Evolutionary conservation across 1,140 invertebrate species (phyloP), one percentile per base, ranked within the genome.

Genomic region (Drosophila kurseongensis): DNA sequence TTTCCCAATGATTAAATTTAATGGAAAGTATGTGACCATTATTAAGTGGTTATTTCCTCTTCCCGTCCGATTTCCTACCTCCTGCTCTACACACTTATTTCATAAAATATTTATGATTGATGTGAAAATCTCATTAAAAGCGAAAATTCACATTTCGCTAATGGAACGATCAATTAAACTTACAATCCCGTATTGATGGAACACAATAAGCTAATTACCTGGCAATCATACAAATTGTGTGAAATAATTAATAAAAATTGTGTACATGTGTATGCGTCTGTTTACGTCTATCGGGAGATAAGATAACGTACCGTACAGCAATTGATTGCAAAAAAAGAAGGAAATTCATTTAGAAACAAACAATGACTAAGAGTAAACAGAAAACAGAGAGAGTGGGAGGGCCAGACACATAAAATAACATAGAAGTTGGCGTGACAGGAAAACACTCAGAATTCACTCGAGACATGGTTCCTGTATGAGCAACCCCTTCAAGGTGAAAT

Each of bases 371-470:
- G 67, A 69, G 67, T 40, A 42, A 36, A 71, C 44, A 42, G 36
- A 44, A 32, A 54, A 35, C 35, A 32, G 36, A 16, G 45, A 13
- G 45, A 14, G 36, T 41, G 67, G 35, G 65, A 10, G 63, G 65
- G 14, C 61, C 14, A 68, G 65, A 68, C 65, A 68, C 61, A 68
- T 66, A 66, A 66, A 68, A 75, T 27, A 62, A 75, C 51, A 75
- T 55, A 63, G 36, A 55, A 40, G 69, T 65, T 75, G 72, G 59
- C 72, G 72, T 75, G 72, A 75, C 71, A 75, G 71, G 71, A 63
- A 65, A 75, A 63, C 72, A 75, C 72, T 75, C 60, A 56, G 45
- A 63, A 75, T 48, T 71, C 71, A 75, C 72, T 75, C 13, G 72
- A 75, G 72, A 75, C 72, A 75, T 12, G 60, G 51, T 32, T 67